Percentiles rank a stretch among this genome's conserved stretches.
Evolutionary conservation across 2,888 invertebrate species (phyloP).

Genomic region (Trypoxylon attenuatum): DNA sequence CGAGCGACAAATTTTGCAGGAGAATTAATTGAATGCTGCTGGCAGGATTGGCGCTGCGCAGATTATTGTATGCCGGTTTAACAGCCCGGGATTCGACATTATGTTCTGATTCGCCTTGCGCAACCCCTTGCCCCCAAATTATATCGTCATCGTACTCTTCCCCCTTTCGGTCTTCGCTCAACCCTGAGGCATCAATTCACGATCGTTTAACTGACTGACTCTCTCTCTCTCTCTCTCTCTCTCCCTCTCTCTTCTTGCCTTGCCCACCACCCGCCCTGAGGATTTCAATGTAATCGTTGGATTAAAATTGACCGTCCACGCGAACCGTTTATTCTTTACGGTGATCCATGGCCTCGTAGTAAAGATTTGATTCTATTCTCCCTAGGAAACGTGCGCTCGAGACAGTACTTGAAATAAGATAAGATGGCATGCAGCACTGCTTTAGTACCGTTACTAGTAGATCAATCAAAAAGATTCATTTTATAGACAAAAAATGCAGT

Average conservation of each 20-base stretch:
- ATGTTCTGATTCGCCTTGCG: constrained; percentile 57
- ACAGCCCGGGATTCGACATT: constrained; percentile 68
- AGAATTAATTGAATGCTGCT: constrained; percentile 72
- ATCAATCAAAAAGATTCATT: too few relatives aligned
- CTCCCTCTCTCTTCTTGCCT: too few relatives aligned
- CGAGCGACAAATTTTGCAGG: constrained; percentile 73
- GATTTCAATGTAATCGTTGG: constrained; percentile 37
- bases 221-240: too few relatives aligned
- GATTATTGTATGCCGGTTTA: constrained; percentile 73
- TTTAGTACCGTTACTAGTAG: too few relatives aligned
- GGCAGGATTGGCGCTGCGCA: constrained; percentile 68
- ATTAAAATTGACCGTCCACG: constrained; percentile 19
- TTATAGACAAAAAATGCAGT: too few relatives aligned
- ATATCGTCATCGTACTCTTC: constrained; percentile 43
- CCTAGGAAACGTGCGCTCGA: too few relatives aligned
- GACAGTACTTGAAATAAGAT: too few relatives aligned
- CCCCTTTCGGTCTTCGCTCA: constrained; percentile 35
- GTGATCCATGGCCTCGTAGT: too few relatives aligned
- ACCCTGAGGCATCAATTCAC: constrained; percentile 27
- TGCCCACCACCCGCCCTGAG: too few relatives aligned
- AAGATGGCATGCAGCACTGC: too few relatives aligned
- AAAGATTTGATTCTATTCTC: too few relatives aligned
- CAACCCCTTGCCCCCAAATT: constrained; percentile 38
- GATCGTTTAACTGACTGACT: constrained; percentile 42
- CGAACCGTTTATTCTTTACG: not conserved